phyloP scores from a whole-genome alignment of 2,113 vertebrate species.

The Plestiodon gilberti region DNA sequence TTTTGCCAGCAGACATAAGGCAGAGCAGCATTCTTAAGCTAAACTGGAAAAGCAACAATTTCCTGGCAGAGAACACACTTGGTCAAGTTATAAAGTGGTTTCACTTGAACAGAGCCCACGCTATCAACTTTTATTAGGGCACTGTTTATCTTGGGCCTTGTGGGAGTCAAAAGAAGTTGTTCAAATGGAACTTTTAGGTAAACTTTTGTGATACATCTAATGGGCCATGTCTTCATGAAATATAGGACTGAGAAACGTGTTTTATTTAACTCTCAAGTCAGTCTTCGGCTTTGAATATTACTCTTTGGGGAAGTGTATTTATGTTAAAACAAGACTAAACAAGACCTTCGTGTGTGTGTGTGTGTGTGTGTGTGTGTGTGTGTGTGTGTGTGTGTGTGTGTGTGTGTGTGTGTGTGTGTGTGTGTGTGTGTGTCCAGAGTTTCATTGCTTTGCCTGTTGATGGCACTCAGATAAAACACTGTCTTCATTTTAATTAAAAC shows the following conservation, averaged over 20 bases:
- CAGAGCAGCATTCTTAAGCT: slow-evolving; percentile 70
- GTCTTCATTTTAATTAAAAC: not conserved
- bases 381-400: too few species aligned
- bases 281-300: slow-evolving; percentile 36
- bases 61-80: slow-evolving; percentile 70
- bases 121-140: slow-evolving; percentile 73
- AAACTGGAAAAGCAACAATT: slow-evolving; percentile 72
- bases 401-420: too few species aligned
- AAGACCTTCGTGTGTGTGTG: not conserved
- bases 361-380: too few species aligned
- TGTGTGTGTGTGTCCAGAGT: slow-evolving; percentile 18
- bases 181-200: slow-evolving; percentile 60
- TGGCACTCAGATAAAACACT: not conserved
- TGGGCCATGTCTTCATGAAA: slow-evolving; percentile 30
- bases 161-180: slow-evolving; percentile 51
- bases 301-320: slow-evolving; percentile 19
- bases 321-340: not conserved
- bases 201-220: slow-evolving; percentile 28
- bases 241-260: slow-evolving; percentile 1
- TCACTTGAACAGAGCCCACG: slow-evolving; percentile 64
- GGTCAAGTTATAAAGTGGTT: slow-evolving; percentile 68
- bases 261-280: slow-evolving; percentile 42
- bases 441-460: not conserved
- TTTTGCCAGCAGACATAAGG: slow-evolving; percentile 71
- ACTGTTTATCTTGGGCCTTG: slow-evolving; percentile 69